Evolutionary conservation across 1,140 invertebrate genomes (phyloP), one percentile per base, ranked within the genome.

Genomic region (Drosophila sp.): DNA sequence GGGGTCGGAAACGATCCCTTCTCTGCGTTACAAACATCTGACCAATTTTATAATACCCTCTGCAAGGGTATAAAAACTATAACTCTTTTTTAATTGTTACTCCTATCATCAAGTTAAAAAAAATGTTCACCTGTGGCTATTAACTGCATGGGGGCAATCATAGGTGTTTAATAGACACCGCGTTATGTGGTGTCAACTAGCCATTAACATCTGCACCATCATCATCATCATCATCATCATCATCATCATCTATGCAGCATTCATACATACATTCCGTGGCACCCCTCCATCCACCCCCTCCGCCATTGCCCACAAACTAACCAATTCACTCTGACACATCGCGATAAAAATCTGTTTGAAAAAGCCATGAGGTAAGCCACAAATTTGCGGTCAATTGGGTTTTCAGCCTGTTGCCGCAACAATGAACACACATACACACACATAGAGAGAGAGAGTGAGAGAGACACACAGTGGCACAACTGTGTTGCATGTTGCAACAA

Each of bases 311-410:
- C 30, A 35, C 29, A 29, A 32, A 0, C 25, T 38, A 7, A n/a
- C 32, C 30, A 41, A 40, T 62, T 44, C 23, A 29, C 41, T 55
- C 72, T 41, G 33, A 60, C 56, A 65, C 58, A 72, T 70, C 63
- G 72, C 83, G 60, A 87, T 87, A 87, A 86, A 86, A 86, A 87
- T 83, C 83, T 60, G 79, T 79, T 81, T 74, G 80, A 77, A 83
- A 86, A 86, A 83, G 82, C 84, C 82, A 87, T 78, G 75, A 77
- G 75, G 75, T 77, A 61, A 77, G 74, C 75, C 75, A 77, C 75
- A 77, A 86, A 87, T 83, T 87, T 86, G 82, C 83, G 82, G 82
- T 86, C 82, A 86, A 86, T 86, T 86, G 82, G 83, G 79, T 79
- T 87, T 75, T 81, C 44, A 65, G 67, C 66, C 70, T 74, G 81